Base-by-base conservation (phyloP, 2,888 invertebrate species). In the Caenorhabditis zanzibari region DNA sequence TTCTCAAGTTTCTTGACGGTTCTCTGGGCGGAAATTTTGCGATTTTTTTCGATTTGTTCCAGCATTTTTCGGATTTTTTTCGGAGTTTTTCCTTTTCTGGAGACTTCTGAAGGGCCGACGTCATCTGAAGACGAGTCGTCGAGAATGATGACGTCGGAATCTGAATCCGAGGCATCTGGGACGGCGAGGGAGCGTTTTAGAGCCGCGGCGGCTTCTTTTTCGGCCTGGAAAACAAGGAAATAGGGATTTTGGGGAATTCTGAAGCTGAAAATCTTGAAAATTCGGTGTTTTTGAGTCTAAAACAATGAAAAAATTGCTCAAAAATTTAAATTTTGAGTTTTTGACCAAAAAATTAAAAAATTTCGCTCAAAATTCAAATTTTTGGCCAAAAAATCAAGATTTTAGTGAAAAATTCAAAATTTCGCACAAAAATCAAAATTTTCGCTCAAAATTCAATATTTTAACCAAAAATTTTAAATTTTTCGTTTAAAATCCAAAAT, bases 71-170 rank as follows among this genome's bases (percentile, higher is more conserved):
- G 9, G 9, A 38, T 41, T 35, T 49, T 61, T 28, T 47, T 59
- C 22, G 28, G 44, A 9, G 5, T 24, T 28, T 19, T 44, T 16
- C 47, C 19, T 12, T 22, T 26, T 35, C 28, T 19, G 14, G n/a
- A 3, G 9, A 24, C 16, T 54, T 54, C 26, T 14, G 22, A n/a
- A n/a, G 24, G 12, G 26, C 24, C 38, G 38, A 12, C 24, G 54
- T 54, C 54, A 26, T 54, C 54, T 19, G 47, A 47, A 47, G 44
- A 7, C 32, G 32, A 6, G 19, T 47, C 47, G 47, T 47, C 47
- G 19, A 47, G 47, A 19, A 47, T 19, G 47, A 47, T 10, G 47
- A 19, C 59, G 58, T 71, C 59, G 28, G 44, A 44, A 14, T 69
- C 41, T 47, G 38, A 19, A 52, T 22, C 32, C 32, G 24, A 14